phyloP scores from a whole-genome alignment of 1,140 invertebrate species.

The Neocloeon triangulifer region DNA sequence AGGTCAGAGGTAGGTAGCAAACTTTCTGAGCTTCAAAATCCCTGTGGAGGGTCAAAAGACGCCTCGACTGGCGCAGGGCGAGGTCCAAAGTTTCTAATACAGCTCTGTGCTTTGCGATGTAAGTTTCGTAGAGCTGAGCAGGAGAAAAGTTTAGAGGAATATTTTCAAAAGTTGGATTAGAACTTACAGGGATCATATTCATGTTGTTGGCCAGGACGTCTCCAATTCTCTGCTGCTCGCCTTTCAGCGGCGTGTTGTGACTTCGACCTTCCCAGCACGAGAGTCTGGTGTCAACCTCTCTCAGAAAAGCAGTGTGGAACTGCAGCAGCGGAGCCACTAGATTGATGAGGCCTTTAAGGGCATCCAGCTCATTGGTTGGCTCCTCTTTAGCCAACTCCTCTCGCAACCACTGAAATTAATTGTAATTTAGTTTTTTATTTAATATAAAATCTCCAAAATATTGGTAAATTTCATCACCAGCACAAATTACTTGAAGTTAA shows the following conservation, averaged over 20 bases:
- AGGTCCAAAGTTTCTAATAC: constrained; percentile 53
- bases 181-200: constrained; percentile 28
- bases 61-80: constrained; percentile 39
- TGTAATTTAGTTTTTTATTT: background rate
- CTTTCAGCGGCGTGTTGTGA: constrained; percentile 22
- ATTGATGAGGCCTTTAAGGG: constrained; percentile 25
- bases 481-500: background rate
- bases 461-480: background rate
- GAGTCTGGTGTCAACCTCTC: constrained; percentile 40
- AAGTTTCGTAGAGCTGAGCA: constrained; percentile 52
- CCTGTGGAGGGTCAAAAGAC: constrained; percentile 56
- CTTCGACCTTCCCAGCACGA: constrained; percentile 25
- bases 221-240: constrained; percentile 28
- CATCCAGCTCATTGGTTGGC: constrained; percentile 26
- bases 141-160: no score
- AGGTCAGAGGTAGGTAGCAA: constrained; percentile 66
- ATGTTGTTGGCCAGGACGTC: constrained; percentile 30
- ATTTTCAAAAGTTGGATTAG: background rate
- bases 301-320: constrained; percentile 35
- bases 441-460: background rate
- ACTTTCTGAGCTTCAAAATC: constrained; percentile 72
- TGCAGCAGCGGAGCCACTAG: constrained; percentile 39
- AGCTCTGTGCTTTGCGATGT: constrained; percentile 49
- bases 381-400: constrained; percentile 36
- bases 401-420: constrained; percentile 36